phyloP scores from a whole-genome alignment of 2,888 invertebrate genomes.

The Napeogenes inachia region DNA sequence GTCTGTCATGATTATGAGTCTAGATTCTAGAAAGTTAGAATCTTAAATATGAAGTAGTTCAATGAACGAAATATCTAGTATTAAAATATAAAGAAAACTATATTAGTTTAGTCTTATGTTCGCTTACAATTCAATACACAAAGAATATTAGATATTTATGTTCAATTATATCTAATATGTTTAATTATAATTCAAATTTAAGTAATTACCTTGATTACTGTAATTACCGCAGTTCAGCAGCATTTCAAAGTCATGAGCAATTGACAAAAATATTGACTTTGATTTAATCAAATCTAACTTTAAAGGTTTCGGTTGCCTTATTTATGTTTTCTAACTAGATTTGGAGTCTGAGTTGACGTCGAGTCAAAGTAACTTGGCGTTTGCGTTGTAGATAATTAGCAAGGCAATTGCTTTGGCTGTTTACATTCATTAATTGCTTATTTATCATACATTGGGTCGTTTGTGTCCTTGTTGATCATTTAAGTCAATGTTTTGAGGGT shows the following conservation, averaged over 20 bases:
- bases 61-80: too few relatives aligned
- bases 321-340: conserved; percentile 24
- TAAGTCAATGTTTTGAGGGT: too few relatives aligned
- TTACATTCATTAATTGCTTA: conserved; percentile 23
- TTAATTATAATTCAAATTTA: too few relatives aligned
- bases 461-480: not conserved
- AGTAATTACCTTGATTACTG: too few relatives aligned
- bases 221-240: not conserved
- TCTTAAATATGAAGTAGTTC: too few relatives aligned
- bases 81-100: too few relatives aligned
- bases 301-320: conserved; percentile 13
- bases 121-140: too few relatives aligned
- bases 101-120: too few relatives aligned
- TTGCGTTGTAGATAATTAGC: conserved; percentile 20
- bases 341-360: not conserved
- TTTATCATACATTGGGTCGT: not conserved
- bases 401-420: conserved; percentile 20
- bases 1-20: too few relatives aligned
- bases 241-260: conserved; percentile 14
- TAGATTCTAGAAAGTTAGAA: too few relatives aligned
- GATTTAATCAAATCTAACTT: conserved; percentile 27
- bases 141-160: too few relatives aligned
- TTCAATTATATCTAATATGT: too few relatives aligned
- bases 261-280: conserved; percentile 22
- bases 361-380: conserved; percentile 16